Evolutionary conservation across 2,888 invertebrate genomes (phyloP), one percentile per base, ranked within the genome.

Genomic region (Caenorhabditis virilis): DNA sequence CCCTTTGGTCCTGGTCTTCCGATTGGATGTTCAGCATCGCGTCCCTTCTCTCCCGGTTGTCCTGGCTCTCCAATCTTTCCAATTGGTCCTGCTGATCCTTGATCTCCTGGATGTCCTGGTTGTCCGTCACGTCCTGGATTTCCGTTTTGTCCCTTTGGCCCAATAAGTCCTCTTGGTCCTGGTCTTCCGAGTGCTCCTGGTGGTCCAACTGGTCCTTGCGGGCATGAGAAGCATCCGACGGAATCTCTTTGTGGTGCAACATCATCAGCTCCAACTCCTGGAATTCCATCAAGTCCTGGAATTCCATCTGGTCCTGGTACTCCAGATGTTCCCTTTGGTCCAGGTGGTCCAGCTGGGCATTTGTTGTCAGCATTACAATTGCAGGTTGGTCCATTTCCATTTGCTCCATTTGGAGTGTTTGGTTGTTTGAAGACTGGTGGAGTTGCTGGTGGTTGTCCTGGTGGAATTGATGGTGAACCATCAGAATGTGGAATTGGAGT

Each of bases 1-100:
- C 81, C 82, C 59, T 76, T 78, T 39, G 79, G 77, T 63, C 82
- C 82, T 43, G 80, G 82, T 27, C 78, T 67, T 50, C 82, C 82
- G 49, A 81, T 78, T 25, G 78, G 79, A 26, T 78, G 75, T 49
- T 78, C 74, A n/a, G 76, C 79, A 55, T 81, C 81, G 27, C 67
- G 72, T 69, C 81, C 81, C 71, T 80, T 80, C 65, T 80, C 79
- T 62, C 80, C 80, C 36, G 75, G 74, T 48, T 71, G 74, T 63
- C 81, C 81, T 54, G 74, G 72, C 56, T 81, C 79, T 62, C 81
- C 81, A 42, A 77, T 74, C 43, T 74, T 70, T 60, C 81, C 81
- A 15, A 69, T 60, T 38, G 78, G 78, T 66, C 81, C 81, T 13
- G 78, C 69, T n/a, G 69, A 65, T 71, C 80, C 77, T 53, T 72